These are phyloP conservation scores for Eueides isabella DNA, from an alignment of 1,140 invertebrate species.

Conservation along the genomic window DNA sequence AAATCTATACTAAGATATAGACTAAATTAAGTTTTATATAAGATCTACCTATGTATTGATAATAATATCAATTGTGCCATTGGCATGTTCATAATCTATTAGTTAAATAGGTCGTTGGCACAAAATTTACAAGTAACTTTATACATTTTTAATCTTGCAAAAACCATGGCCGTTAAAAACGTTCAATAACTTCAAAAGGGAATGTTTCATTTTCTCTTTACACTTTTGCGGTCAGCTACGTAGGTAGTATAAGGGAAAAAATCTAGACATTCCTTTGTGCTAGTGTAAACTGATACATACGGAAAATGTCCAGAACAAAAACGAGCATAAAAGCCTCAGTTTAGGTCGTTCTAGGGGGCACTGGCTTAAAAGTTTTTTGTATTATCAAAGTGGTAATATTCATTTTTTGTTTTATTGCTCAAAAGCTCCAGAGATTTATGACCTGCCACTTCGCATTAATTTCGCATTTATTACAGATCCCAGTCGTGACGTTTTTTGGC, in stretches of 20 bases:
- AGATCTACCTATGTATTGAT: not conserved
- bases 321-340: constrained; percentile 40
- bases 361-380: constrained; percentile 74
- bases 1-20: too few species aligned
- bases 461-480: constrained; percentile 71
- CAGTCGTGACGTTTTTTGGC: constrained; percentile 27
- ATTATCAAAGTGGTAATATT: constrained; percentile 74
- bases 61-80: not conserved
- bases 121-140: not conserved
- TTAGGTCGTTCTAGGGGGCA: constrained; percentile 55
- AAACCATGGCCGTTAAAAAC: constrained; percentile 5
- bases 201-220: constrained; percentile 28
- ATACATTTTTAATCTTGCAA: constrained; percentile 9
- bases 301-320: constrained; percentile 54
- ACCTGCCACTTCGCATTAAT: constrained; percentile 75
- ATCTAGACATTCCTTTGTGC: constrained; percentile 38
- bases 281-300: constrained; percentile 37
- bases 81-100: not conserved
- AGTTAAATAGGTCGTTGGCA: not conserved
- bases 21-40: too few species aligned
- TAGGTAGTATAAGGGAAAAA: constrained; percentile 21
- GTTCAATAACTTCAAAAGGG: constrained; percentile 13
- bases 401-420: constrained; percentile 77
- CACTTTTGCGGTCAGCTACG: constrained; percentile 32
- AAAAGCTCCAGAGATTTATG: constrained; percentile 71